Evolutionary conservation across 2,113 vertebrate genomes (phyloP), one percentile per base, ranked within the genome.

Genomic region (Oncorhynchus masou): DNA sequence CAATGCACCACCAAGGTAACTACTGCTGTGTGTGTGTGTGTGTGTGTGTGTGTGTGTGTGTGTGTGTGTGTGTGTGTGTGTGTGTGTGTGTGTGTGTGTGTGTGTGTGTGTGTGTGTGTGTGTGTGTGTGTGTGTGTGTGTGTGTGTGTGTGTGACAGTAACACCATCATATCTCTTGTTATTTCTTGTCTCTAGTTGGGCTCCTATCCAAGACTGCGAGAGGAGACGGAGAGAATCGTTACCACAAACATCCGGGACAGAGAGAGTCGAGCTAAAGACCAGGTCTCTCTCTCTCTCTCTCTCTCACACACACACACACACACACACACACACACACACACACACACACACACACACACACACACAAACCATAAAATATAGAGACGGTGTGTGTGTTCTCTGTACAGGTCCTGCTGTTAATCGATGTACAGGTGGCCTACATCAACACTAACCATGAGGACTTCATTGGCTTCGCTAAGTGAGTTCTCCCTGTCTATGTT

Each of bases 371-470:
- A 3, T 54, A 19, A 15, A 54, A 54, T 68, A 60, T 25, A 54
- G 24, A 79, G 39, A 70, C 2, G 81, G 51, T 20, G n/a, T 80
- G 5, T 0, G 54, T 68, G 78, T 31, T 62, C 65, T 66, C 60
- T 31, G 75, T 78, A 71, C 11, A 99, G 97, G 94, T 98, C 51
- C 86, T 95, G 79, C 83, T 98, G 24, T 84, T 96, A 82, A 96
- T 98, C 83, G 95, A 98, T 81, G 95, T 97, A 74, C 97, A 99
- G 82, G 94, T 97, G 22, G 95, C 97, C 76, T 99, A 99, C 79
- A 97, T 99, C 82, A 99, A 99, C 76, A 98, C 97, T 74, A 98
- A 97, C 86, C 96, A 99, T 0, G 96, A 98, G 88, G 97, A 99
- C 83, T 99, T 99, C 87, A 95, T 97, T 74, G 97, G 96, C 76